Conservation (phyloP, 2,113 vertebrate genomes). For the Chaetodon auriga region DNA sequence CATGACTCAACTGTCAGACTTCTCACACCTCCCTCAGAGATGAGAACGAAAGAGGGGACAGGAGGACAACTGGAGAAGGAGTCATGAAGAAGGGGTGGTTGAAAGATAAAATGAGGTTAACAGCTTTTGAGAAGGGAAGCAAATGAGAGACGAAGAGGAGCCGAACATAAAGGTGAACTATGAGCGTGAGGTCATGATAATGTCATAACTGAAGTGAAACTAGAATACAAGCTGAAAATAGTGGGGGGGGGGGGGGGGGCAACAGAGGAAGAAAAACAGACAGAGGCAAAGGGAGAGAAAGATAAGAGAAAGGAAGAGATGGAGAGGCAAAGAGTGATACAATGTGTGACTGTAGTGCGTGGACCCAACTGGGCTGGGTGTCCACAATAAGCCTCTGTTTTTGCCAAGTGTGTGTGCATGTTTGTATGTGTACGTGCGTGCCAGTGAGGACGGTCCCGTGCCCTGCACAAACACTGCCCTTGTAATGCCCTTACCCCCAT, state of each 20-base stretch:
- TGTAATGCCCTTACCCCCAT: constrained; percentile 72
- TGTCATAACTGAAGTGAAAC: background rate
- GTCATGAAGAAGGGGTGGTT: background rate
- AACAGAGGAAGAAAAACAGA: background rate
- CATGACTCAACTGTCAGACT: constrained; percentile 37
- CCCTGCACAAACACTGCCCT: constrained; percentile 81
- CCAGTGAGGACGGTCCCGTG: constrained; percentile 75
- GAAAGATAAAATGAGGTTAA: background rate
- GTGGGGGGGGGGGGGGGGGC: background rate
- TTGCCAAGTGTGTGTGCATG: constrained; percentile 59
- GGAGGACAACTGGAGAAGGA: background rate
- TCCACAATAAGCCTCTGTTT: constrained; percentile 83
- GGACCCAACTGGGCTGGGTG: constrained; percentile 55
- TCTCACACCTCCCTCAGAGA: constrained; percentile 33
- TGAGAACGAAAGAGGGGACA: background rate
- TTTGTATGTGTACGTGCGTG: constrained; percentile 61
- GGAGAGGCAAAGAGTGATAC: constrained; percentile 55
- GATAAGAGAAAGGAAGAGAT: constrained; percentile 28
- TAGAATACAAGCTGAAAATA: background rate
- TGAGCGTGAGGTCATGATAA: background rate
- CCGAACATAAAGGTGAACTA: background rate
- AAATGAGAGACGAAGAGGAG: background rate
- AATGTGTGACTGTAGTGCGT: constrained; percentile 74
- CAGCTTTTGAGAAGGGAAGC: background rate
- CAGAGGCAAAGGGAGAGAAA: background rate